These are phyloP conservation scores for Halcyon chelicuti DNA, from an alignment of 2,797 vertebrate genomes.

Conservation along the genomic window DNA sequence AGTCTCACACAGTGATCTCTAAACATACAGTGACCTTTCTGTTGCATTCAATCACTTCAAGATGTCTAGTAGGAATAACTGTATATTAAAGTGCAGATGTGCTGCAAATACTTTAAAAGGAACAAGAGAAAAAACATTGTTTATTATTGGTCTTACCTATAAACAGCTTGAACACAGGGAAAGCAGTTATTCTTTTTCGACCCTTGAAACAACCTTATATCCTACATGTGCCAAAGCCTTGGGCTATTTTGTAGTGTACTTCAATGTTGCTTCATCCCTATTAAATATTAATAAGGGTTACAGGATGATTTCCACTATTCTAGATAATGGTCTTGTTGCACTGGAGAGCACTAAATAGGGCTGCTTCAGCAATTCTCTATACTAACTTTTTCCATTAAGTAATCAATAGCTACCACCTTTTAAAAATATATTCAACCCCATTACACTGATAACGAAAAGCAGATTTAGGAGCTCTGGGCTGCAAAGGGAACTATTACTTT, in stretches of 20 bases:
- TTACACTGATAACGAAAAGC: conserved; percentile 70
- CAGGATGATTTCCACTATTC: conserved; percentile 64
- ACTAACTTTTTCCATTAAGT: conserved; percentile 79
- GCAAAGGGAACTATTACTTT: conserved; percentile 64
- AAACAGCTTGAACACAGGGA: conserved; percentile 44
- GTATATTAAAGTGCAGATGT: conserved; percentile 42
- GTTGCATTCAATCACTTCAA: conserved; percentile 35
- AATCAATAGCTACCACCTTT: conserved; percentile 81
- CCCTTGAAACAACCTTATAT: conserved; percentile 47
- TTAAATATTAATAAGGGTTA: conserved; percentile 79
- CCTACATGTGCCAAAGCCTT: conserved; percentile 25
- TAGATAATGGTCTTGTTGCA: conserved; percentile 74
- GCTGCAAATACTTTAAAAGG: conserved; percentile 30
- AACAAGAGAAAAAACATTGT: conserved; percentile 33
- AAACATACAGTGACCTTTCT: conserved; percentile 56
- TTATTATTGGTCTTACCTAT: conserved; percentile 35
- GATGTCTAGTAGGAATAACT: conserved; percentile 50
- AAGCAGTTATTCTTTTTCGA: conserved; percentile 54
- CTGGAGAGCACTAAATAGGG: conserved; percentile 68
- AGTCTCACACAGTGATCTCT: conserved; percentile 9
- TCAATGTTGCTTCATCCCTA: conserved; percentile 31
- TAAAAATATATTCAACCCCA: conserved; percentile 76
- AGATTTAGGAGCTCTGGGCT: conserved; percentile 57
- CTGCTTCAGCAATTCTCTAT: conserved; percentile 76
- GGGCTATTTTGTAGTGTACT: conserved; percentile 42